Conservation (phyloP, 1,140 invertebrate genomes). For the Caenorhabditis remanei region DNA sequence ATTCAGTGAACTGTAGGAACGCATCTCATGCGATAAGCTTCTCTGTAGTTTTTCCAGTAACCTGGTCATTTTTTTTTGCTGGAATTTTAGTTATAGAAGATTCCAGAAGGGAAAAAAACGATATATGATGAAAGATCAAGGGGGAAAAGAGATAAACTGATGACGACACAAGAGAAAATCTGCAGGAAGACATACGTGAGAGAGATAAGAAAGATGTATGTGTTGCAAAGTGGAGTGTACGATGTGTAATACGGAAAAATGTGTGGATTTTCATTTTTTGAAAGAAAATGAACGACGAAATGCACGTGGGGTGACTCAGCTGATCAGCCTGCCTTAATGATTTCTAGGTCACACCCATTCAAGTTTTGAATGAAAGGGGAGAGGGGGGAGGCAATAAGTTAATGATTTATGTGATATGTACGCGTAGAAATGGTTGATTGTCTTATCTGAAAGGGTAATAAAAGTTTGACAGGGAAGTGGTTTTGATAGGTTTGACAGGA, state of each 20-base stretch:
- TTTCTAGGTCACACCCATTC: slow-evolving; percentile 41
- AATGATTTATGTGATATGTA: too few species aligned
- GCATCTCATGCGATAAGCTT: slow-evolving; percentile 47
- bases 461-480: too few species aligned
- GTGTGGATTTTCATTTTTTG: slow-evolving; percentile 12
- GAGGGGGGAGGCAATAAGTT: too few species aligned
- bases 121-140: not conserved
- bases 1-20: slow-evolving; percentile 16
- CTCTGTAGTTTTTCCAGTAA: slow-evolving; percentile 40
- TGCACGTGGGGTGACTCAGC: slow-evolving; percentile 33
- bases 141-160: not conserved
- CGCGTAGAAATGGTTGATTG: too few species aligned
- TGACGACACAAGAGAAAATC: slow-evolving; percentile 9
- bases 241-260: slow-evolving; percentile 30
- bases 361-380: too few species aligned
- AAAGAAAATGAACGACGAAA: not conserved
- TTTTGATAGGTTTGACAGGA: too few species aligned
- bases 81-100: not conserved
- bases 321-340: not conserved
- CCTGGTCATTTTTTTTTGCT: slow-evolving; percentile 22
- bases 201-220: not conserved
- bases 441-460: too few species aligned
- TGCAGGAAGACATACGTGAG: not conserved
- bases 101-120: not conserved
- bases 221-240: slow-evolving; percentile 3